Base-by-base conservation (phyloP, 1,140 invertebrate genomes). In the Globodera rostochiensis region DNA sequence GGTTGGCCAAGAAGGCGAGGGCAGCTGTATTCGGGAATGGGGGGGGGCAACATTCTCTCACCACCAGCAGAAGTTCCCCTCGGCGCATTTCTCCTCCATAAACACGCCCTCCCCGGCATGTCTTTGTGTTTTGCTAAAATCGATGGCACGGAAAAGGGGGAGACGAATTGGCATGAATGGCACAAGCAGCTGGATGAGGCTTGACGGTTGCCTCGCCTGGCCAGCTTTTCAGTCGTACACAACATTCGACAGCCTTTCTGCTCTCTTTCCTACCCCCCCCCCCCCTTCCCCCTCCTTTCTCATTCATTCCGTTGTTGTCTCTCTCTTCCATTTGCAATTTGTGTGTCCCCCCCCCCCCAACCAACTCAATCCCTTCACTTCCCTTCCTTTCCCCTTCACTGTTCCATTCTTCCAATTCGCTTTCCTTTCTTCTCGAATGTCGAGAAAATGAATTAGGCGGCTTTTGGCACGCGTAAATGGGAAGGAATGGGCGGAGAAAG, bases 141-240 rank as follows among this genome's bases (percentile, higher is more conserved):
- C 69, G 69, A 71, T 11, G 69, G 46, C 69, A 71, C 69, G 69
- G 69, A 47, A 11, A 71, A 45, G 9, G n/a, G 60, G 60, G 11
- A 25, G 25, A 47, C 36, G 69, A 19, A 71, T 47, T 71, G 57
- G 57, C 57, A 64, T 64, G 36, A 36, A 36, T 64, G 57, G 57
- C 11, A 13, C 11, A 64, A 64, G 57, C 57, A 64, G 2, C 57
- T 13, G 57, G 19, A 15, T 6, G 57, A 64, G 19, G 57, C 57
- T 64, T 15, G 19, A 64, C 57, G 57, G 57, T 15, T 53, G 50
- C 36, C 36, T 36, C 36, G 36, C 36, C 3, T 36, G 36, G 36
- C 7, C 50, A 53, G 19, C 57, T 64, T 64, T 64, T 64, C 6
- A 36, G 36, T 19, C 11, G 57, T 15, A 11, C 15, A 53, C 15